phyloP scores from a whole-genome alignment of 2,113 vertebrate genomes.

The Lepus americanus region DNA sequence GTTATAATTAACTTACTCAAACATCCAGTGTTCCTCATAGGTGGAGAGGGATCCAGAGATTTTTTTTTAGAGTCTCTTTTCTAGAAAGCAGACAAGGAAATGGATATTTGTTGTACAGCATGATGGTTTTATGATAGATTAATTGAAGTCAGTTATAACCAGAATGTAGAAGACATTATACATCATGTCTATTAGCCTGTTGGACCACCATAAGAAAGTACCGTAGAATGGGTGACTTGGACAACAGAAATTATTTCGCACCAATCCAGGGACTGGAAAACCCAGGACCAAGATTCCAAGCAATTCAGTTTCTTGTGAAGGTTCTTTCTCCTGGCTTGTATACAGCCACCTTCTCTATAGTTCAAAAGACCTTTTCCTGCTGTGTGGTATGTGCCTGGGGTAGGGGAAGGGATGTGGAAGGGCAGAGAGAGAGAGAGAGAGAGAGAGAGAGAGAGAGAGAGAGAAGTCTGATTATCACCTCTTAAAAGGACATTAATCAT shows the following conservation, averaged over 20 bases:
- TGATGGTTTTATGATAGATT: background rate
- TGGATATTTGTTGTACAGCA: background rate
- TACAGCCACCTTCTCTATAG: background rate
- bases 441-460: background rate
- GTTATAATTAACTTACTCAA: background rate
- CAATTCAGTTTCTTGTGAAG: background rate
- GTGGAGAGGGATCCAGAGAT: background rate
- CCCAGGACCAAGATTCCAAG: background rate
- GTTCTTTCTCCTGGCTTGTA: background rate
- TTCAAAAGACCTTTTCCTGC: background rate
- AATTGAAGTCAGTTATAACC: background rate
- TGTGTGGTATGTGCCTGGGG: background rate
- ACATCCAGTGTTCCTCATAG: background rate
- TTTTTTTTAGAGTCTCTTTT: background rate
- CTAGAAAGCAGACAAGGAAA: slow-evolving; percentile 23
- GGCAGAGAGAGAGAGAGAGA: too few relatives aligned
- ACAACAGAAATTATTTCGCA: background rate
- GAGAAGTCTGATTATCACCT: background rate
- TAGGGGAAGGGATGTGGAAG: too few relatives aligned
- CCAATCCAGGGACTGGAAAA: background rate
- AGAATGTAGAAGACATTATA: background rate
- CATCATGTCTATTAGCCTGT: background rate
- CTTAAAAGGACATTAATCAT: background rate
- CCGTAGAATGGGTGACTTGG: background rate
- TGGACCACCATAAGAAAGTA: background rate